phyloP scores from a whole-genome alignment of 2,888 invertebrate species.

The Antheraea assamensis region DNA sequence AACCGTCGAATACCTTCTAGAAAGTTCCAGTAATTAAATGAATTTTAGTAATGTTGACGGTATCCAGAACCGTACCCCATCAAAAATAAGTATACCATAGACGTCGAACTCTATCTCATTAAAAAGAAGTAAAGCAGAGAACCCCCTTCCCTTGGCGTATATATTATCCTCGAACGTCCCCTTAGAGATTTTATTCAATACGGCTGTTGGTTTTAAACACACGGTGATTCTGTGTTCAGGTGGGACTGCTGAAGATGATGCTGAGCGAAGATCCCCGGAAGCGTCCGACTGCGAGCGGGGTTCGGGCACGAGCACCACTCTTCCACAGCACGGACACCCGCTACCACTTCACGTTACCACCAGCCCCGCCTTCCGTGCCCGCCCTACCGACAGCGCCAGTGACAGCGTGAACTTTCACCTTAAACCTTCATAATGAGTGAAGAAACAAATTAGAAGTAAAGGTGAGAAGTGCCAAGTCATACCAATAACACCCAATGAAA shows the following conservation, averaged over 20 bases:
- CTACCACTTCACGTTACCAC: slow-evolving; percentile 81
- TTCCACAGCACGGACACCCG: slow-evolving; percentile 64
- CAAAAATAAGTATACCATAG: no score
- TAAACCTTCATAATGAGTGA: not conserved
- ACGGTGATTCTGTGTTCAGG: slow-evolving; percentile 67
- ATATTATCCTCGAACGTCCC: no score
- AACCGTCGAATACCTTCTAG: slow-evolving; percentile 27
- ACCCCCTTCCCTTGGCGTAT: no score
- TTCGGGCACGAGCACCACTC: slow-evolving; percentile 84
- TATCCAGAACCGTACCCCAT: no score
- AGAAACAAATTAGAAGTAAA: not conserved
- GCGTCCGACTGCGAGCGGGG: slow-evolving; percentile 89
- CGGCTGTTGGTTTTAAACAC: no score
- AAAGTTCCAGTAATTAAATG: no score
- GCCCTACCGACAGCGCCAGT: slow-evolving; percentile 2
- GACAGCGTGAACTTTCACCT: slow-evolving; percentile 3
- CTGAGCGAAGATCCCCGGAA: slow-evolving; percentile 86
- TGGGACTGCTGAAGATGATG: slow-evolving; percentile 88
- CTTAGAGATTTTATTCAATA: no score
- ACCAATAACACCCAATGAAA: no score
- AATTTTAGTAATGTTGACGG: no score
- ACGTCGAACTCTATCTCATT: no score
- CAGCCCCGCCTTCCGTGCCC: slow-evolving; percentile 16
- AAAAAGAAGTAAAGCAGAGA: no score
- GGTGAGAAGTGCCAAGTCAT: not conserved